Conservation (phyloP, 2,113 vertebrate species). For the Gavialis gangeticus region DNA sequence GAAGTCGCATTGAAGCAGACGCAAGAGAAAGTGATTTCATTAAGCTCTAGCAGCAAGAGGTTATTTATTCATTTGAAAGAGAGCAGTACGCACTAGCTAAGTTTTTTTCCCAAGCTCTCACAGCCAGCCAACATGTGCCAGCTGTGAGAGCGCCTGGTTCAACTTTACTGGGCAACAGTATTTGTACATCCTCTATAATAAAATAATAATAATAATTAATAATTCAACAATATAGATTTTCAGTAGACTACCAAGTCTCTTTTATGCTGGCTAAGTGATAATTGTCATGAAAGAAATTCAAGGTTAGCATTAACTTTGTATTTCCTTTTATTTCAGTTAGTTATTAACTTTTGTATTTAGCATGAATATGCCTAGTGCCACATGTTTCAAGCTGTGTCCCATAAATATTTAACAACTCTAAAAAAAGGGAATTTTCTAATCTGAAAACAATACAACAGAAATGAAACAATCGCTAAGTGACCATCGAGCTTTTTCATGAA, state of each 20-base stretch:
- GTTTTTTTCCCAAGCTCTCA: neutral
- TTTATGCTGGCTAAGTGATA: neutral
- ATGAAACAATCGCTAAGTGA: constrained; percentile 70
- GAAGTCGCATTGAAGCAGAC: neutral
- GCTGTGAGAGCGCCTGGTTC: neutral
- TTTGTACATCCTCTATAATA: neutral
- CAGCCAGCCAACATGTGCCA: neutral
- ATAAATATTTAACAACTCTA: constrained; percentile 51
- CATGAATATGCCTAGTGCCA: neutral
- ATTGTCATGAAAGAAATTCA: neutral
- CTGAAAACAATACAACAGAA: constrained; percentile 29
- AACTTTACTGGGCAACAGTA: neutral
- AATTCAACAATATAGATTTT: neutral
- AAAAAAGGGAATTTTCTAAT: constrained; percentile 53
- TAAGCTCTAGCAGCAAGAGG: neutral
- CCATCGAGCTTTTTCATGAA: constrained; percentile 38
- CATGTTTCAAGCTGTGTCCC: neutral
- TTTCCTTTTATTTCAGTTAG: neutral
- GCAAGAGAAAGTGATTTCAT: neutral
- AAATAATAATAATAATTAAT: neutral
- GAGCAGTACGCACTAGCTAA: neutral
- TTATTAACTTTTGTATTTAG: neutral
- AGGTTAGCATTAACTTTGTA: neutral
- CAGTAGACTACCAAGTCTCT: neutral
- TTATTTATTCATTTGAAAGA: neutral